A percentile compares a stretch with the other conserved stretches of the same genome.
These are phyloP conservation scores for Grus americana DNA, from an alignment of 2,113 vertebrate species.

Conservation along the genomic window DNA sequence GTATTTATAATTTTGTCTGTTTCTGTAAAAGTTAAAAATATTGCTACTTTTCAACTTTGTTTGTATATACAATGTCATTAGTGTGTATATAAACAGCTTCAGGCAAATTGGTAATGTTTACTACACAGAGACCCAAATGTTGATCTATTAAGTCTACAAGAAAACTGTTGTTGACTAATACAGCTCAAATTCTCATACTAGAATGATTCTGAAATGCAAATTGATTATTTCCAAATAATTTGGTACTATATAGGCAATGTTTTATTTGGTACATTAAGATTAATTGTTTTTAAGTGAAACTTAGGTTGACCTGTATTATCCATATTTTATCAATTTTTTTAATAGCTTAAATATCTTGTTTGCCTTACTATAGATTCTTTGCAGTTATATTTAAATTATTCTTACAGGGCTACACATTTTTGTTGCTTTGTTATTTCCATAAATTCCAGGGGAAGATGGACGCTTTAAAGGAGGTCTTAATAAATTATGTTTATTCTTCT, in stretches of 20 bases:
- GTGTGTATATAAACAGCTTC: neutral
- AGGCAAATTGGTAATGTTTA: neutral
- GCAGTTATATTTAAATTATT: neutral
- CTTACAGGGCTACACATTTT: neutral
- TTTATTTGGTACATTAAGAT: neutral
- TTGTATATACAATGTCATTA: neutral
- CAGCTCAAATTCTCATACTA: neutral
- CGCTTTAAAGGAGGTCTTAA: neutral
- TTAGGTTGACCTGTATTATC: neutral
- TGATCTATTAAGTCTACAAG: neutral
- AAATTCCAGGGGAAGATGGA: neutral
- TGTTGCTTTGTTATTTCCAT: neutral
- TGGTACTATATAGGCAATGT: neutral
- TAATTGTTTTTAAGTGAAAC: neutral
- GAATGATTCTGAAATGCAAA: neutral
- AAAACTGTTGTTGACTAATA: neutral
- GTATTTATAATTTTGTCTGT: neutral
- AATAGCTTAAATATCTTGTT: neutral
- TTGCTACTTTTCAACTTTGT: neutral
- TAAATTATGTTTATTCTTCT: constrained; percentile 8
- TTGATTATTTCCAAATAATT: neutral
- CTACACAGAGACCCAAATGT: neutral
- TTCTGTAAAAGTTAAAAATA: neutral
- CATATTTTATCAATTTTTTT: neutral
- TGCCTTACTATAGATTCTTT: neutral